Conservation (phyloP, 1,140 invertebrate genomes). For the Drosophila sturtevanti region DNA sequence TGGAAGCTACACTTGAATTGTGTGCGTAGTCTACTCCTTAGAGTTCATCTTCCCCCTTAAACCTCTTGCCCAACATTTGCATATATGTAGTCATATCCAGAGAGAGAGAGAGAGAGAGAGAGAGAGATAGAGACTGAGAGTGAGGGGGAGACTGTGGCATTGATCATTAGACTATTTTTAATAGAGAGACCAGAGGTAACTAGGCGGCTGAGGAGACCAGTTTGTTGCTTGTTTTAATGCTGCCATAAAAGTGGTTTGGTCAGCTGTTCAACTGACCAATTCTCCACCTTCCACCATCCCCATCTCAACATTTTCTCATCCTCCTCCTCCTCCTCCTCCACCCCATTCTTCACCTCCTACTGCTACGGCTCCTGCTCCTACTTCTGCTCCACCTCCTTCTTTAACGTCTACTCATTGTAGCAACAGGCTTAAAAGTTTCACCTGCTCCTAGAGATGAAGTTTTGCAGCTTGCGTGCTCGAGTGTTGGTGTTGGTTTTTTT, state of each 20-base stretch:
- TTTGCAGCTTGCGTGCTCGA: conserved; percentile 69
- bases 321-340: conserved; percentile 22
- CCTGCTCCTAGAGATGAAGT: conserved; percentile 70
- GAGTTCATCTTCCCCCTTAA: background rate
- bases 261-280: conserved; percentile 53
- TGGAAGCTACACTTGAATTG: conserved; percentile 56
- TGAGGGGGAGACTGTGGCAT: conserved; percentile 22
- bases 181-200: conserved; percentile 50
- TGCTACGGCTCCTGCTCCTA: background rate
- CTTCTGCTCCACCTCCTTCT: background rate
- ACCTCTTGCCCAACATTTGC: conserved; percentile 32
- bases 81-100: conserved; percentile 32
- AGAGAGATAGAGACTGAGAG: too few species aligned
- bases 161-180: conserved; percentile 80
- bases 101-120: background rate
- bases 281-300: conserved; percentile 1
- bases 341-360: conserved; percentile 24
- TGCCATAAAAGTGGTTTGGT: conserved; percentile 73
- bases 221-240: conserved; percentile 47
- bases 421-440: conserved; percentile 61
- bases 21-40: conserved; percentile 31
- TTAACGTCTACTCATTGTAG: background rate
- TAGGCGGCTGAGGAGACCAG: conserved; percentile 38
- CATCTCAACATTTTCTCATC: conserved; percentile 13
- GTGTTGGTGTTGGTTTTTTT: conserved; percentile 68